Evolutionary conservation across 2,888 invertebrate species (phyloP), one percentile per base, ranked within the genome.

Genomic region (Caenorhabditis zanzibari): DNA sequence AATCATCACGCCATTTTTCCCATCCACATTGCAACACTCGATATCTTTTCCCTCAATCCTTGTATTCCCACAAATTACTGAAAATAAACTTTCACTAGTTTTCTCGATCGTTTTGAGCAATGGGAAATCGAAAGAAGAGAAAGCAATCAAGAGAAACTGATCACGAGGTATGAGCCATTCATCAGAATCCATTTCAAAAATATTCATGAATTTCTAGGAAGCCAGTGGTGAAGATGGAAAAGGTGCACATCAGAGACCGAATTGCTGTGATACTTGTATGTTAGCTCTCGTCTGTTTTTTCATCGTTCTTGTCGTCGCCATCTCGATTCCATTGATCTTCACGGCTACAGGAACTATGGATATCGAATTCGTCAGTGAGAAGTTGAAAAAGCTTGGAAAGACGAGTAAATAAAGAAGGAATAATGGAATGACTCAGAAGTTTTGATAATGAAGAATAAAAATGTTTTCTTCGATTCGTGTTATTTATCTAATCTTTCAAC

Each of bases 221-320:
- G 26, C 54, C 24, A 74, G 64, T 32, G 64, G 64, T 12, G 38
- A 52, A n/a, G 73, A 68, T 12, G 80, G 72, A 35, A 66, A 41
- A 32, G 71, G 44, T 12, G 52, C 54, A 9, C 49, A 68, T 52
- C 73, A 79, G 52, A 66, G 80, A 58, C 80, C 80, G 6, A 68
- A 68, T 44, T 59, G 68, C 19, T 74, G 73, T 41, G 74, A 81
- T 35, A 68, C 68, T 10, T 16, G 61, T 44, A 63, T 74, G 68
- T 52, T 74, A 54, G 61, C 68, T 1, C 41, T 74, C 19, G 73
- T 73, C 44, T 35, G 52, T 28, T 59, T 81, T 32, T 24, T 58
- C 54, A 2, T 63, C 9, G 35, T 81, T 24, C 14, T 81, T 47
- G 68, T 26, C 41, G 14, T 81, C 14, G 68, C 56, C 19, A 10